Evolutionary conservation across 2,888 invertebrate genomes (phyloP).

Genomic region (Melanotus villosus): DNA sequence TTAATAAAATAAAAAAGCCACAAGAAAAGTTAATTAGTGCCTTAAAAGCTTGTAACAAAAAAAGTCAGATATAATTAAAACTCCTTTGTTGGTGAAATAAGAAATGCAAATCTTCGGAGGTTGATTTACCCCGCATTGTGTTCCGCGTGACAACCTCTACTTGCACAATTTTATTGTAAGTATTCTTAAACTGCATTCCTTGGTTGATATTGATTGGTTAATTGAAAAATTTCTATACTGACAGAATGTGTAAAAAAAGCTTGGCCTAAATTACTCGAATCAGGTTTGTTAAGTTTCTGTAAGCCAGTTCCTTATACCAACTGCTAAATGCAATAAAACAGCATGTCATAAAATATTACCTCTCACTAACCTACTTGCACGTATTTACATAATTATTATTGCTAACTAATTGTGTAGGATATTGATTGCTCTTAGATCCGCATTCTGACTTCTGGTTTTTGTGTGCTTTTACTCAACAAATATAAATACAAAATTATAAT

Average conservation of each 20-base stretch:
- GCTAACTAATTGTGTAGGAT: constrained; percentile 50
- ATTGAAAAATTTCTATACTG: constrained; percentile 23
- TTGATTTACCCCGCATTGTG: constrained; percentile 24
- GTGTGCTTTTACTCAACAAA: neutral
- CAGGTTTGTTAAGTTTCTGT: constrained; percentile 51
- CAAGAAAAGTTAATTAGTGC: constrained; percentile 23
- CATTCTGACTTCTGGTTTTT: constrained; percentile 39
- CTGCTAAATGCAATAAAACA: constrained; percentile 48
- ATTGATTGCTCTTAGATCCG: constrained; percentile 49
- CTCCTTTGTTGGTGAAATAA: constrained; percentile 13
- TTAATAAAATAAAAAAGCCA: constrained; percentile 3
- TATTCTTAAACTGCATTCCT: neutral
- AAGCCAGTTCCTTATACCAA: constrained; percentile 52
- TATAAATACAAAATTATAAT: too few species aligned
- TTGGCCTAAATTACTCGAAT: constrained; percentile 51
- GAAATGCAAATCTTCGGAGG: neutral
- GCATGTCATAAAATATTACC: constrained; percentile 54
- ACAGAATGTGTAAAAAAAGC: constrained; percentile 33
- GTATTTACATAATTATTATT: constrained; percentile 57
- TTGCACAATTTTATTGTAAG: constrained; percentile 13
- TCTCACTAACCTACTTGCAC: constrained; percentile 58
- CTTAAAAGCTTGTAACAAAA: constrained; percentile 22
- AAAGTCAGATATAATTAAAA: constrained; percentile 22
- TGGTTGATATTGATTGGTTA: constrained; percentile 31
- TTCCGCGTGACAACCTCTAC: constrained; percentile 5